Evolutionary conservation across 2,113 vertebrate species (phyloP).

Genomic region (Alosa alosa): DNA sequence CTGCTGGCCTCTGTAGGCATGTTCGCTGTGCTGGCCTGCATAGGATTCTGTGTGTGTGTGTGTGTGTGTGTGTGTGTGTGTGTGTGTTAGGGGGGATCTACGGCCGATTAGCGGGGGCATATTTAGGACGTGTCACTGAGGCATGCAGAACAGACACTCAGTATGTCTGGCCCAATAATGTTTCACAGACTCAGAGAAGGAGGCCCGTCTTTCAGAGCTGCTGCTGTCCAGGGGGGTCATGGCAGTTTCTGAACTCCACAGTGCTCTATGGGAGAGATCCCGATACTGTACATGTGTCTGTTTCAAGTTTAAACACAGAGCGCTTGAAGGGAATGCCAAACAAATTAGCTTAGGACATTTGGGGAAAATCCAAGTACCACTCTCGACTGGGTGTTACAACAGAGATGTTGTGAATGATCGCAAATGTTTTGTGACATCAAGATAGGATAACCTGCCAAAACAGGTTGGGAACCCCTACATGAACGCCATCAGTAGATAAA

Average conservation of each 20-base stretch:
- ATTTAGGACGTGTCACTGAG: constrained; percentile 54
- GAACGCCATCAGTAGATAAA: too few relatives aligned
- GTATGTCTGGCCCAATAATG: constrained; percentile 56
- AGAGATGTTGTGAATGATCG: too few relatives aligned
- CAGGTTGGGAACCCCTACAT: too few relatives aligned
- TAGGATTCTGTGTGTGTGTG: background rate
- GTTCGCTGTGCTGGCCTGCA: background rate
- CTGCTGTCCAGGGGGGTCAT: background rate
- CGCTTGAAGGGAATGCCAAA: background rate
- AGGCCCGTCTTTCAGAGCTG: background rate
- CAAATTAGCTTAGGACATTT: too few relatives aligned
- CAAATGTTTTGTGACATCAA: too few relatives aligned
- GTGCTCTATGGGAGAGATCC: background rate
- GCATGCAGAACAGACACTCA: constrained; percentile 44
- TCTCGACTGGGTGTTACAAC: too few relatives aligned
- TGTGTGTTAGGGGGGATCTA: constrained; percentile 35
- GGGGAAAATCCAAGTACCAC: too few relatives aligned
- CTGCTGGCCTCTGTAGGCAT: too few relatives aligned
- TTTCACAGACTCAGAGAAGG: background rate
- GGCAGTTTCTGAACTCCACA: background rate
- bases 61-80: background rate
- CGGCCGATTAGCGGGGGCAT: constrained; percentile 60
- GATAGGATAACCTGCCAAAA: too few relatives aligned
- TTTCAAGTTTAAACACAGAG: background rate
- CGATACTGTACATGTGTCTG: background rate